Percentiles rank a stretch among this genome's conserved stretches.
phyloP scores from a whole-genome alignment of 1,140 invertebrate genomes.

The Leptonema lineaticorne region DNA sequence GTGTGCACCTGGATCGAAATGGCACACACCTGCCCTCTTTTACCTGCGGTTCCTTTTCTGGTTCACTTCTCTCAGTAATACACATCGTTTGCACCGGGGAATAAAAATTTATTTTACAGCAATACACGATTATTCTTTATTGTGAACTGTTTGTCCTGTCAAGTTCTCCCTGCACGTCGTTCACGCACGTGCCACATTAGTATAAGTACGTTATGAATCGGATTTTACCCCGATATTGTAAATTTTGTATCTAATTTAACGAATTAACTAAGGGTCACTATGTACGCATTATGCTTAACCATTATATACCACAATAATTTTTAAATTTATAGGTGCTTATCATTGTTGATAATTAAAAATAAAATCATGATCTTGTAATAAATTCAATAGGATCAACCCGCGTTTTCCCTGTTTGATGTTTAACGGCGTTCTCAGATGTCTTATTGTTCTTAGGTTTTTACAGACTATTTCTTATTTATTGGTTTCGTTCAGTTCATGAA shows the following conservation, averaged over 20 bases:
- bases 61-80: neutral
- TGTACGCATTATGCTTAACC: too few relatives aligned
- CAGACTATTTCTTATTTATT: neutral
- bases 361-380: slow-evolving; percentile 10
- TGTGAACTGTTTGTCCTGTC: slow-evolving; percentile 5
- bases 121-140: neutral
- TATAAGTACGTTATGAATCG: neutral
- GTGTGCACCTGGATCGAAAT: slow-evolving; percentile 11
- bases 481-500: neutral
- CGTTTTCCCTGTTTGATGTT: neutral
- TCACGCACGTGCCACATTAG: neutral
- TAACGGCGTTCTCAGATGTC: neutral
- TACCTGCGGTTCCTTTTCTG: neutral
- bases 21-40: slow-evolving; percentile 11
- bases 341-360: too few relatives aligned
- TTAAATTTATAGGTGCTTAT: neutral
- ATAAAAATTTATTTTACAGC: neutral
- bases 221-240: neutral
- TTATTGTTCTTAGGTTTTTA: neutral
- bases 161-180: neutral
- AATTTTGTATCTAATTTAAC: neutral
- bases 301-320: too few relatives aligned
- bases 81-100: neutral
- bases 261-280: too few relatives aligned
- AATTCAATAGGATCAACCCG: neutral